A percentile compares a stretch with the other conserved stretches of the same genome.
Conservation (phyloP, 2,113 vertebrate species). For the Eira barbara region DNA sequence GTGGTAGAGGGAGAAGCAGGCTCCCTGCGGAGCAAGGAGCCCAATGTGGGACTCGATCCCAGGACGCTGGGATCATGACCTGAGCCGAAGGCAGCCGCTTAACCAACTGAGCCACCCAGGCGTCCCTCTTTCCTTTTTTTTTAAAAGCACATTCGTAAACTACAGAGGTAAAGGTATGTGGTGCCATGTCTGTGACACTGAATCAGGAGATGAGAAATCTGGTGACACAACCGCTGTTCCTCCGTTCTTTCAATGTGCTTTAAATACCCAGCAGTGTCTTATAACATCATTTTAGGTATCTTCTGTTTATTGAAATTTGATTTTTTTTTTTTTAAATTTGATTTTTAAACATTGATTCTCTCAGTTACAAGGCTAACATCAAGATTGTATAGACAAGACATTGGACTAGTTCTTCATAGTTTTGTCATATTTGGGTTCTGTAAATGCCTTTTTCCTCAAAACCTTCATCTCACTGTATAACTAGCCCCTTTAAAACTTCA, state of each 20-base stretch:
- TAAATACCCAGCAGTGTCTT: not conserved
- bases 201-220: not conserved
- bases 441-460: not conserved
- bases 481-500: not conserved
- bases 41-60: too few relatives aligned
- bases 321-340: conserved; percentile 17
- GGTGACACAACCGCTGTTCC: not conserved
- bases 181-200: not conserved
- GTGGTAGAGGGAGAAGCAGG: too few relatives aligned
- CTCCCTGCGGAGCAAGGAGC: too few relatives aligned
- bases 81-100: too few relatives aligned
- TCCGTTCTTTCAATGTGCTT: not conserved
- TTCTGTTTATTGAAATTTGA: conserved; percentile 17
- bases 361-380: not conserved
- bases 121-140: too few relatives aligned
- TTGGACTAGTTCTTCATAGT: not conserved
- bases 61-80: too few relatives aligned
- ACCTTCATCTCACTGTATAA: not conserved
- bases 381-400: not conserved
- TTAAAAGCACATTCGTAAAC: not conserved
- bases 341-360: not conserved
- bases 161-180: not conserved
- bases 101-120: too few relatives aligned
- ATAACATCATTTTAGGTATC: not conserved
- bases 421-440: not conserved